Percentiles rank a stretch among this genome's conserved stretches.
Conservation (phyloP, 2,113 vertebrate genomes). For the Alectura lathami region DNA sequence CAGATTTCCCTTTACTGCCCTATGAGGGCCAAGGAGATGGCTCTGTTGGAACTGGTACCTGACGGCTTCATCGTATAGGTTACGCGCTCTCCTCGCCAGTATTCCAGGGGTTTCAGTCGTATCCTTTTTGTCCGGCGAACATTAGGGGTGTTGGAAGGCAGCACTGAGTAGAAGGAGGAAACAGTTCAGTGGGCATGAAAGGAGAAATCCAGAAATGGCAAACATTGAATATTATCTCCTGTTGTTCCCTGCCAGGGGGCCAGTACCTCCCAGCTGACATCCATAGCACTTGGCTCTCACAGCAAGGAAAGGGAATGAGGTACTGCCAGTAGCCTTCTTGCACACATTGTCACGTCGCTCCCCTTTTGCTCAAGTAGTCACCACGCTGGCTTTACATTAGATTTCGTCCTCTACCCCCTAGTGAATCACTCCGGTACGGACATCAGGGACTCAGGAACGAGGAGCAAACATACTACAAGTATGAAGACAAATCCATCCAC, state of each 20-base stretch:
- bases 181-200: not conserved
- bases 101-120: constrained; percentile 76
- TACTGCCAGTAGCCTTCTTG: not conserved
- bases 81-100: constrained; percentile 77
- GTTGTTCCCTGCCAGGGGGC: fast-evolving
- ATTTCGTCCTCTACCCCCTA: not conserved
- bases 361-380: not conserved
- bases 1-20: not conserved
- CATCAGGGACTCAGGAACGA: not conserved
- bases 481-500: not conserved
- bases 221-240: not conserved
- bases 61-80: constrained; percentile 57
- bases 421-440: not conserved
- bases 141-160: constrained; percentile 74
- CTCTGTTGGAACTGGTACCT: constrained; percentile 51
- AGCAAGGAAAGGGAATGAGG: not conserved
- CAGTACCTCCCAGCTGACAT: not conserved
- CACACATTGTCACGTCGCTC: not conserved
- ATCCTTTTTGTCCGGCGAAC: constrained; percentile 77
- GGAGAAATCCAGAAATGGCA: not conserved
- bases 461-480: not conserved
- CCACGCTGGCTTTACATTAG: not conserved
- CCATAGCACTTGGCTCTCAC: not conserved
- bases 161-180: constrained; percentile 55
- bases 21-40: not conserved